These are phyloP conservation scores for Mizuhopecten yessoensis DNA, from an alignment of 1,140 invertebrate genomes.

Conservation along the genomic window DNA sequence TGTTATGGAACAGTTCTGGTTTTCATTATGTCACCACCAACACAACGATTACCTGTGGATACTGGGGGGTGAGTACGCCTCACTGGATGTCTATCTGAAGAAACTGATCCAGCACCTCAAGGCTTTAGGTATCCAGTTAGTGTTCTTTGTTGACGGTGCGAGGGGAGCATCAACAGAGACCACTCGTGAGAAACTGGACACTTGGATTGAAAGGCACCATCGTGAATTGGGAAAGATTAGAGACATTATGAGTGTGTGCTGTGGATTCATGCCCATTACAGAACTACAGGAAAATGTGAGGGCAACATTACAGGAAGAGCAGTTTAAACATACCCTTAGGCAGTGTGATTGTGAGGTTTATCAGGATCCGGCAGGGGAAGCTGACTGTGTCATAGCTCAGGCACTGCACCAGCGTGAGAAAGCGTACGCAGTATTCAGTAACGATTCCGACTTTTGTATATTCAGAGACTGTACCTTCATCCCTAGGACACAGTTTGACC, in stretches of 20 bases:
- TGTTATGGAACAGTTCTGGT: conserved; percentile 74
- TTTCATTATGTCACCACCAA: conserved; percentile 63
- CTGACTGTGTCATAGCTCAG: conserved; percentile 76
- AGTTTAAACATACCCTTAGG: conserved; percentile 72
- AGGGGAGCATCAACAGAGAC: conserved; percentile 73
- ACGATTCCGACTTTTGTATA: conserved; percentile 81
- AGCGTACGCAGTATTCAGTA: conserved; percentile 79
- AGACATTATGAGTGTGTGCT: conserved; percentile 72
- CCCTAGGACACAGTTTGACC: conserved; percentile 76
- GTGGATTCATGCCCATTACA: conserved; percentile 60
- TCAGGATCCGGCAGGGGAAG: conserved; percentile 74
- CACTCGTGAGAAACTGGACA: conserved; percentile 75
- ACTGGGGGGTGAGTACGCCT: conserved; percentile 78
- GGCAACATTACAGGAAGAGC: conserved; percentile 75
- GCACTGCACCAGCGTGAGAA: conserved; percentile 70
- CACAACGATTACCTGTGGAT: conserved; percentile 75
- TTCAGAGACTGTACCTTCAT: conserved; percentile 77
- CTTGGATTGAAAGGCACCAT: conserved; percentile 73
- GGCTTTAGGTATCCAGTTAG: conserved; percentile 71
- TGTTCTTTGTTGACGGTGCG: conserved; percentile 78
- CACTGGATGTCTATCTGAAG: conserved; percentile 70
- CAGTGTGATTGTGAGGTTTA: conserved; percentile 75
- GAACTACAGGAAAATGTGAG: conserved; percentile 67
- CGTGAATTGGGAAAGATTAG: conserved; percentile 70
- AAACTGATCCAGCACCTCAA: conserved; percentile 76